These are phyloP conservation scores for Coelinius sp. DNA, from an alignment of 2,888 invertebrate species.

Conservation along the genomic window DNA sequence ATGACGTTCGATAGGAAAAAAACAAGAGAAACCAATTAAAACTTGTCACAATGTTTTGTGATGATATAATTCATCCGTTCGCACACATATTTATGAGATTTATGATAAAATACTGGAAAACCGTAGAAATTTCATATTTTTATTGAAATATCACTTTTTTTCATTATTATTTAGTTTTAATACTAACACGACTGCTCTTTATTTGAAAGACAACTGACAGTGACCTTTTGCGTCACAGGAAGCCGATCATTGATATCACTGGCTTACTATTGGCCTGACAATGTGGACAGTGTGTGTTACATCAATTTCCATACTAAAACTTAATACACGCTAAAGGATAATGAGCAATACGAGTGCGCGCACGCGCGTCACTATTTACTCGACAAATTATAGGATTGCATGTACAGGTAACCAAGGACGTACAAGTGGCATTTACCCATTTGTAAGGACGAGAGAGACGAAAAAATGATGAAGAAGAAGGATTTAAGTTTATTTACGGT, in stretches of 20 bases:
- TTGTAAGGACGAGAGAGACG: conserved; percentile 39
- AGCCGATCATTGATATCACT: conserved; percentile 12
- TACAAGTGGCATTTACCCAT: conserved; percentile 28
- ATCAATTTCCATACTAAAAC: conserved; percentile 27
- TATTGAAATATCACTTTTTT: background rate
- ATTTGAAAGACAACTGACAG: background rate
- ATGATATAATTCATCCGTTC: background rate
- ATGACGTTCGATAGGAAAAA: no score
- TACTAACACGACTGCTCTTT: background rate
- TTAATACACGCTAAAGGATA: conserved; percentile 16
- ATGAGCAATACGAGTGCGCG: conserved; percentile 12
- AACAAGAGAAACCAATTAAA: no score
- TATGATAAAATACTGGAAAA: background rate
- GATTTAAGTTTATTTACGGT: conserved; percentile 5
- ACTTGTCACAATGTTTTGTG: conserved; percentile 15
- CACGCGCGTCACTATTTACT: conserved; percentile 24
- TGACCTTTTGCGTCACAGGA: conserved; percentile 25
- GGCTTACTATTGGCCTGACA: background rate
- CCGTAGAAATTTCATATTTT: background rate
- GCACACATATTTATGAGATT: background rate
- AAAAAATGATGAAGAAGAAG: conserved; percentile 34
- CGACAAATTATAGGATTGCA: background rate
- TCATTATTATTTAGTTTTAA: background rate
- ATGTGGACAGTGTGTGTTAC: conserved; percentile 23
- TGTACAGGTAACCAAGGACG: conserved; percentile 25